A percentile compares a stretch with the other conserved stretches of the same genome.
Conservation (phyloP, 2,888 invertebrate species). For the Dryocosmus kuriphilus region DNA sequence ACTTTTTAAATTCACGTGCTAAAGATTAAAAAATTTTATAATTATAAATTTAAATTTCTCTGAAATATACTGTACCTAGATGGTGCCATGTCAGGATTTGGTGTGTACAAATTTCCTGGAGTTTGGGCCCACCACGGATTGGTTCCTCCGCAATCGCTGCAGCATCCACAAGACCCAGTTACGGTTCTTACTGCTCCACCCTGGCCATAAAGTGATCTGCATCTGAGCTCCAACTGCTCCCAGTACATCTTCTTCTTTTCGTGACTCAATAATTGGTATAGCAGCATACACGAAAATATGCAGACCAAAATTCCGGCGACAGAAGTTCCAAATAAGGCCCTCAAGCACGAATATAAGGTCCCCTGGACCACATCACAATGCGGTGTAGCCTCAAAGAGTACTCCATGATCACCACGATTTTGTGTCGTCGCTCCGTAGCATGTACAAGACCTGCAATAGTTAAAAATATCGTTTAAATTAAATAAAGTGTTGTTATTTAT, state of each 20-base stretch:
- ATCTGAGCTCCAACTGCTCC: constrained; percentile 91
- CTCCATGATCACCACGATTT: constrained; percentile 70
- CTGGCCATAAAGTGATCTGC: constrained; percentile 87
- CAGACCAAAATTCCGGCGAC: constrained; percentile 94
- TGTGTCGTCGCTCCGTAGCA: constrained; percentile 75
- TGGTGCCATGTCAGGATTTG: constrained; percentile 85
- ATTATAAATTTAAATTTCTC: background rate
- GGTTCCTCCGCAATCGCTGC: constrained; percentile 84
- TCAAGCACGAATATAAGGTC: constrained; percentile 90
- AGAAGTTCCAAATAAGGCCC: constrained; percentile 94
- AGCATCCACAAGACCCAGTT: constrained; percentile 82
- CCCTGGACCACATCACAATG: constrained; percentile 95
- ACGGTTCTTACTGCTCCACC: constrained; percentile 77
- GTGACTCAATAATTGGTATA: constrained; percentile 92
- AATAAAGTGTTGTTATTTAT: background rate
- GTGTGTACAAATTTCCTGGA: constrained; percentile 90
- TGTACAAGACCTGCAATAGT: constrained; percentile 78
- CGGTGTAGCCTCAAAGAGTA: constrained; percentile 91
- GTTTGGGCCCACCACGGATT: constrained; percentile 79
- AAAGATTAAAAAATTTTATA: no score
- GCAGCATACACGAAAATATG: constrained; percentile 95
- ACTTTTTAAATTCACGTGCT: no score
- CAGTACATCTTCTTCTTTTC: constrained; percentile 97
- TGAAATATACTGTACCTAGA: constrained; percentile 66
- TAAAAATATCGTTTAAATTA: background rate